A percentile compares a stretch with the other conserved stretches of the same genome.
Evolutionary conservation across 2,113 vertebrate species (phyloP).

Genomic region (Myotis lucifugus): DNA sequence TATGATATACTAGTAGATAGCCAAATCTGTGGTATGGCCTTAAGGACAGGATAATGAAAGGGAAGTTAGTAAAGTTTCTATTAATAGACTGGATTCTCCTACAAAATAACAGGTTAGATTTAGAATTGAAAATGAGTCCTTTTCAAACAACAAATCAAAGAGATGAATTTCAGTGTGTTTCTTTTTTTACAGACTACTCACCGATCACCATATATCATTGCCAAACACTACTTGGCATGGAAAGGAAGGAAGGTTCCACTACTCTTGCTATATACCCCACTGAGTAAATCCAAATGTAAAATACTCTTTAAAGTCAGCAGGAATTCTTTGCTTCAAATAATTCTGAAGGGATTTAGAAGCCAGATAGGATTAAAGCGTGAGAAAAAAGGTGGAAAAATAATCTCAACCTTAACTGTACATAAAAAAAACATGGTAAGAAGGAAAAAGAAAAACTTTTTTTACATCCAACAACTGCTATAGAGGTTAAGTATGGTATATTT

Average conservation of each 20-base stretch:
- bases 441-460: not conserved
- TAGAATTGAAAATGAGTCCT: slow-evolving; percentile 37
- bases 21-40: not conserved
- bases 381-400: not conserved
- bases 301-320: slow-evolving; percentile 67
- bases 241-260: not conserved
- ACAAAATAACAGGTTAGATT: slow-evolving; percentile 40
- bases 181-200: slow-evolving; percentile 22
- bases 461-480: not conserved
- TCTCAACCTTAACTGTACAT: slow-evolving; percentile 31
- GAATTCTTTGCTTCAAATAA: slow-evolving; percentile 65
- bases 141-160: slow-evolving; percentile 49
- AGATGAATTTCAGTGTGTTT: slow-evolving; percentile 1
- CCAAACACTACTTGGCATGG: not conserved
- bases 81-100: not conserved
- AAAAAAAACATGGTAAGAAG: not conserved
- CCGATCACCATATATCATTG: not conserved
- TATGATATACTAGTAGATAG: not conserved
- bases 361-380: slow-evolving; percentile 62
- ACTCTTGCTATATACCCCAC: not conserved
- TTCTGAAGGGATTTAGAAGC: slow-evolving; percentile 64
- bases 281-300: slow-evolving; percentile 46
- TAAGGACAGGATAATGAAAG: not conserved
- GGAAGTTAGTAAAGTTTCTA: not conserved
- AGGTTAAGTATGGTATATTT: slow-evolving; percentile 18